These are phyloP conservation scores for Vulpes vulpes DNA, from an alignment of 2,113 vertebrate genomes.

Conservation along the genomic window DNA sequence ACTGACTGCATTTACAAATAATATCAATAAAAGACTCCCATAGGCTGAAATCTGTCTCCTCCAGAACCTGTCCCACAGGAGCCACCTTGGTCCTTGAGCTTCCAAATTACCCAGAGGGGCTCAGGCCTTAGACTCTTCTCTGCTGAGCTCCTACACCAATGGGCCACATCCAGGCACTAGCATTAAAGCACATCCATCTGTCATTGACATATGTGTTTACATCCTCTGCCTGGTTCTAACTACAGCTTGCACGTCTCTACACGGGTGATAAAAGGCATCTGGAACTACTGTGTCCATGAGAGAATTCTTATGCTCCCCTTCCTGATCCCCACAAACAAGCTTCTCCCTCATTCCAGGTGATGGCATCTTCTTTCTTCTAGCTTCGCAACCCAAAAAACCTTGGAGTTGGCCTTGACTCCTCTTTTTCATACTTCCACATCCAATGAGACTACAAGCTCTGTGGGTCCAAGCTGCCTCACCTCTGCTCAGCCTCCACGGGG, in stretches of 20 bases:
- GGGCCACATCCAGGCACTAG: background rate
- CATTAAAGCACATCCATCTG: background rate
- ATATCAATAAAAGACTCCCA: background rate
- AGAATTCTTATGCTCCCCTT: background rate
- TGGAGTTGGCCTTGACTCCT: background rate
- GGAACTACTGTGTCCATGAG: background rate
- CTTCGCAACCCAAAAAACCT: background rate
- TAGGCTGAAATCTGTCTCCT: background rate
- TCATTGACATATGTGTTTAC: background rate
- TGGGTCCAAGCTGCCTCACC: background rate
- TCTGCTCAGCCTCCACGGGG: background rate
- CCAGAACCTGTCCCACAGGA: background rate
- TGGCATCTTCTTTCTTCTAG: background rate
- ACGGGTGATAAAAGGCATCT: background rate
- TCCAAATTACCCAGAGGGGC: too few species aligned
- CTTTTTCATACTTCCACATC: background rate
- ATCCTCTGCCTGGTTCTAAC: background rate
- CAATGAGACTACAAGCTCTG: background rate
- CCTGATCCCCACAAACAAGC: too few species aligned
- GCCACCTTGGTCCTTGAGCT: background rate
- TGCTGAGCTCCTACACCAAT: background rate
- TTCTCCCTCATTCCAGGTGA: fast-evolving
- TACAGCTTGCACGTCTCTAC: background rate
- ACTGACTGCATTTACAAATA: background rate
- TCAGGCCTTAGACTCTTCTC: background rate